A percentile compares a stretch with the other conserved stretches of the same genome.
Evolutionary conservation across 2,797 vertebrate genomes (phyloP).

Genomic region (Oreochromis mossambicus): DNA sequence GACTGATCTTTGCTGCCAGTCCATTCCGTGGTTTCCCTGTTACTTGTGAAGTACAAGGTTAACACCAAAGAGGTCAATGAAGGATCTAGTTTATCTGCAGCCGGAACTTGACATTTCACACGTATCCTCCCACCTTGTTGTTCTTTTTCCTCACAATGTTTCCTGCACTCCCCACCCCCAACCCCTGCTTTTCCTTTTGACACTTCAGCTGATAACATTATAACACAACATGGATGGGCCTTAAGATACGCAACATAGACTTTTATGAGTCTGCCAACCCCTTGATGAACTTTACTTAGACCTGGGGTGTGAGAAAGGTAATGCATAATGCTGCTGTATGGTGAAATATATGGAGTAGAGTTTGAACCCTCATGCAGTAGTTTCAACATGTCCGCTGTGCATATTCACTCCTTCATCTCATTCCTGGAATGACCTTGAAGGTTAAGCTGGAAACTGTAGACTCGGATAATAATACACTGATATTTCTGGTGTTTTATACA

Average conservation of each 20-base stretch:
- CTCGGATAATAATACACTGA: not conserved
- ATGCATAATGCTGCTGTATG: not conserved
- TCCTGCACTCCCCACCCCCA: not conserved
- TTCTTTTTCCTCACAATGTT: not conserved
- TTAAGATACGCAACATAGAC: slow-evolving; percentile 65
- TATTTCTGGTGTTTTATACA: not conserved
- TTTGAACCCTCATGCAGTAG: not conserved
- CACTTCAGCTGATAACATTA: slow-evolving; percentile 53
- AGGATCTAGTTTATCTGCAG: slow-evolving; percentile 18
- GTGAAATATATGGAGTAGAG: not conserved
- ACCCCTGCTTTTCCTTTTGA: not conserved
- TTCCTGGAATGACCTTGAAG: not conserved
- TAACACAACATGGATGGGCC: slow-evolving; percentile 32
- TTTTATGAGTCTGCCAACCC: slow-evolving; percentile 71
- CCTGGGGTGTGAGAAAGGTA: not conserved
- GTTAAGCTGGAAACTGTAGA: not conserved
- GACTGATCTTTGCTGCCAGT: not conserved
- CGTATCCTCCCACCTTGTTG: not conserved
- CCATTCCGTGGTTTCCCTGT: not conserved
- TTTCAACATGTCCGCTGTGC: not conserved
- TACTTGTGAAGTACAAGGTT: not conserved
- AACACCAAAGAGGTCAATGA: not conserved
- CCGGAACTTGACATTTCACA: slow-evolving; percentile 18
- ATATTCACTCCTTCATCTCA: not conserved
- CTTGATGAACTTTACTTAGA: slow-evolving; percentile 66